phyloP scores from a whole-genome alignment of 2,113 vertebrate species.

The Aegithalos caudatus region DNA sequence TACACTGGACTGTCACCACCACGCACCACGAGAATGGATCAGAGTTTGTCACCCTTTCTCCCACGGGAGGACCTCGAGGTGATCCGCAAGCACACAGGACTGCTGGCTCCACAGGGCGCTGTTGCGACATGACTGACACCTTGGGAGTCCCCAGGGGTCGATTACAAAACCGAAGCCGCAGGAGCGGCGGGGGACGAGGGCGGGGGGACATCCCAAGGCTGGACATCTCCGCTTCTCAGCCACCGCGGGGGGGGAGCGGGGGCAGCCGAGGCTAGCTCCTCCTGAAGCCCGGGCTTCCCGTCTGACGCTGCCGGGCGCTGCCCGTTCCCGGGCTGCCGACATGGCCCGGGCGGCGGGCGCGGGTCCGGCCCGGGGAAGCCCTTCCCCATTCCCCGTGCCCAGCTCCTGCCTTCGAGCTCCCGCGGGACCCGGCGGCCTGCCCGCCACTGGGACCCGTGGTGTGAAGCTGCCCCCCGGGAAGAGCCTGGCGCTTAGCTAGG shows the following conservation, averaged over 20 bases:
- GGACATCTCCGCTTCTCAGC: background rate
- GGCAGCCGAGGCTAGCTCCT: background rate
- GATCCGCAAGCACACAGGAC: background rate
- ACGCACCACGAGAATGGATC: background rate
- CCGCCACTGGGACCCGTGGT: rapidly evolving
- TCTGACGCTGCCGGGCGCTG: background rate
- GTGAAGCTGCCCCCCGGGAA: background rate
- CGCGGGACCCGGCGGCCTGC: background rate
- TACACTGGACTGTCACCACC: background rate
- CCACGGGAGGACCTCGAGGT: background rate
- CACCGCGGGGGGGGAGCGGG: background rate
- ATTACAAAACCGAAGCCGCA: background rate
- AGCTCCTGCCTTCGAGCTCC: background rate
- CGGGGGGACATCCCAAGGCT: background rate
- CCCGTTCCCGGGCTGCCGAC: background rate
- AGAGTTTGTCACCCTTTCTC: background rate
- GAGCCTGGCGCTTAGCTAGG: background rate
- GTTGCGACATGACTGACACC: background rate
- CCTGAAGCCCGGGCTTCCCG: background rate
- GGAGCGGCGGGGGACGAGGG: background rate
- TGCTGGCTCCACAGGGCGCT: background rate
- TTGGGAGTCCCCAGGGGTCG: background rate
- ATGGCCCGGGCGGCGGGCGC: background rate
- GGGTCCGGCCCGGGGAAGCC: background rate
- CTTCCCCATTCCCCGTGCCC: background rate